Base-by-base conservation (phyloP, 2,797 vertebrate species). In the Diceros bicornis region DNA sequence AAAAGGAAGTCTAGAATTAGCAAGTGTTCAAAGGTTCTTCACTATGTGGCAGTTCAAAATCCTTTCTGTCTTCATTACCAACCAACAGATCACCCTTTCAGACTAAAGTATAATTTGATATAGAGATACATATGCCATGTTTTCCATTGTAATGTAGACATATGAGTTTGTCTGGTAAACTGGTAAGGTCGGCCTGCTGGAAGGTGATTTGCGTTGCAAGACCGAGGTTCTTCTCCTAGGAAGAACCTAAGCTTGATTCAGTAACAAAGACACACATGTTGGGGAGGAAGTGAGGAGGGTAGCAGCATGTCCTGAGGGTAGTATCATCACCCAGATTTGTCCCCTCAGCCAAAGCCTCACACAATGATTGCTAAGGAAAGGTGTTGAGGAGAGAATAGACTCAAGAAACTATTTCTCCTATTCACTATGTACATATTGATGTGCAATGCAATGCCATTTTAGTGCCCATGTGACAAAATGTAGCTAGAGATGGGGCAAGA, bases 1-100 rank as follows among this genome's bases (percentile, higher is more conserved):
- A 79, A 61, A 84, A 79, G n/a, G n/a, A 91, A 83, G 20, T 85
- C 29, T 81, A 85, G 37, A 96, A 66, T 74, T 62, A 82, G 47
- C 47, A 92, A 77, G 66, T 62, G 23, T 71, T 86, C 10, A 64
- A 72, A 97, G 74, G 44, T 34, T 96, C 85, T 96, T 94, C 27
- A 91, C 55, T 91, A 83, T 79, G 64, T 57, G 32, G 18, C 66
- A 90, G 34, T 68, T 91, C 68, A 90, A 75, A 83, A 82, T 25
- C 52, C 21, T 82, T 84, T 85, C 55, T 64, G 29, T 27, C 44
- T 90, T 82, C 16, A 55, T 72, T 55, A 89, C 32, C 23, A 74
- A 85, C 7, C 50, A 50, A 74, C 10, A 81, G 52, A 52, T 87
- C 59, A 75, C 47, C 59, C 37, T 71, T 57, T 6, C 21, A 75